Percentiles rank a stretch among this genome's conserved stretches.
Conservation (phyloP, 2,888 invertebrate genomes). For the Pegoplata infirma region DNA sequence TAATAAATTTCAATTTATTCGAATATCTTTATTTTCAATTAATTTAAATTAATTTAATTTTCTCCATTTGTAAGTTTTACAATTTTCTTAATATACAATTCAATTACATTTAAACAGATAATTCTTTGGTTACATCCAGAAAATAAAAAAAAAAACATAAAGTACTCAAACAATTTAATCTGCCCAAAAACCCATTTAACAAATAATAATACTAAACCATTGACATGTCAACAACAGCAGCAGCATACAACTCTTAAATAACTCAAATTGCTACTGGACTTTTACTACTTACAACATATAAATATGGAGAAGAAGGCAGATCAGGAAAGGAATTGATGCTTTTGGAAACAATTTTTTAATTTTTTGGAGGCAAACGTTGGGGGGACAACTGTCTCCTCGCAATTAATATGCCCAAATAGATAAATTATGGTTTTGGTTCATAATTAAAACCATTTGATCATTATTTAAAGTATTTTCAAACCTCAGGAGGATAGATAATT, state of each 20-base stretch:
- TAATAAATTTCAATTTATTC: too few species aligned
- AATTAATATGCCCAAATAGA: too few species aligned
- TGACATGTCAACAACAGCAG: conserved; percentile 48
- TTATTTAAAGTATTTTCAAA: too few species aligned
- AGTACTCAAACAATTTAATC: conserved; percentile 38
- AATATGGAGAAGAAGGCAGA: too few species aligned
- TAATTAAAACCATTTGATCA: too few species aligned
- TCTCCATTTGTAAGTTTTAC: neutral
- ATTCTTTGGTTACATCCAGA: conserved; percentile 37
- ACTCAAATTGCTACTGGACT: conserved; percentile 47
- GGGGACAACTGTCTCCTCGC: too few species aligned
- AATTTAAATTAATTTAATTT: conserved; percentile 9
- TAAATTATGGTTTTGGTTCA: too few species aligned
- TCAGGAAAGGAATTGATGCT: too few species aligned
- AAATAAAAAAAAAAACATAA: conserved; percentile 5
- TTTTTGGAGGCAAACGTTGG: too few species aligned
- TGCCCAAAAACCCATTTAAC: conserved; percentile 37
- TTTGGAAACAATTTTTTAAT: neutral
- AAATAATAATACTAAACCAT: conserved; percentile 16
- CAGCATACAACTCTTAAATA: conserved; percentile 51
- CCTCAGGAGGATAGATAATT: too few species aligned
- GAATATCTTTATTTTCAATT: neutral
- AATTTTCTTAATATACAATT: conserved; percentile 40
- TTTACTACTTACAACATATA: conserved; percentile 5
- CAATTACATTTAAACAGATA: conserved; percentile 38